Conservation (phyloP, 2,888 invertebrate species). For the Pseudoips prasinana region DNA sequence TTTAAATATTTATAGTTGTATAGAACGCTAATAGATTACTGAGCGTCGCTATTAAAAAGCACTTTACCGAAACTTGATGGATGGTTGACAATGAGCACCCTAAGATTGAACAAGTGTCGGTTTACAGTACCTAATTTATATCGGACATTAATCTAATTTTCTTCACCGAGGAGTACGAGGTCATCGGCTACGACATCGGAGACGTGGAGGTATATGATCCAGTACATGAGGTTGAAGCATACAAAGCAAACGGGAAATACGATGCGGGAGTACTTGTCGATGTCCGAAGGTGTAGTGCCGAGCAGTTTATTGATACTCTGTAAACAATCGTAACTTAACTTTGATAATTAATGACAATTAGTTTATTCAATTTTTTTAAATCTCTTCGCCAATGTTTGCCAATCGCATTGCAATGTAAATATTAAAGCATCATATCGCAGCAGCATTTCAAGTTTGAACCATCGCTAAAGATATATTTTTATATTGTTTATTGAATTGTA, state of each 20-base stretch:
- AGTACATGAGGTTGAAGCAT: constrained; percentile 99
- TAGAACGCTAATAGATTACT: constrained; percentile 32
- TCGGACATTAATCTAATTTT: constrained; percentile 36
- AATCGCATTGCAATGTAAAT: constrained; percentile 17
- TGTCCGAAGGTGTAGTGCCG: constrained; percentile 97
- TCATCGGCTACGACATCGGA: constrained; percentile 97
- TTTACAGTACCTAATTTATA: not conserved
- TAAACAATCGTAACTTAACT: constrained; percentile 45
- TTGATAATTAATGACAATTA: constrained; percentile 26
- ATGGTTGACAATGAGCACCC: constrained; percentile 36
- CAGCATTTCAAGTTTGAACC: too few species aligned
- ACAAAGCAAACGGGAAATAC: constrained; percentile 99
- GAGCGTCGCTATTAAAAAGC: constrained; percentile 31
- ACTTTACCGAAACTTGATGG: constrained; percentile 29
- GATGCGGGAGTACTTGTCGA: constrained; percentile 99
- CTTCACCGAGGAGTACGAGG: constrained; percentile 88
- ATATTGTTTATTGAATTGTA: too few species aligned
- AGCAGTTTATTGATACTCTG: constrained; percentile 94
- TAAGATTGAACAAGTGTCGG: constrained; percentile 27
- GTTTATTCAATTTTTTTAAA: not conserved
- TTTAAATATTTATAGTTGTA: constrained; percentile 19
- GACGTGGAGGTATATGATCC: constrained; percentile 98
- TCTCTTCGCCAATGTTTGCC: constrained; percentile 10
- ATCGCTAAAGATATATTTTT: too few species aligned
- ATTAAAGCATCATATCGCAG: too few species aligned